Evolutionary conservation across 2,797 vertebrate species (phyloP), one percentile per base, ranked within the genome.

Genomic region (Zonotrichia albicollis): DNA sequence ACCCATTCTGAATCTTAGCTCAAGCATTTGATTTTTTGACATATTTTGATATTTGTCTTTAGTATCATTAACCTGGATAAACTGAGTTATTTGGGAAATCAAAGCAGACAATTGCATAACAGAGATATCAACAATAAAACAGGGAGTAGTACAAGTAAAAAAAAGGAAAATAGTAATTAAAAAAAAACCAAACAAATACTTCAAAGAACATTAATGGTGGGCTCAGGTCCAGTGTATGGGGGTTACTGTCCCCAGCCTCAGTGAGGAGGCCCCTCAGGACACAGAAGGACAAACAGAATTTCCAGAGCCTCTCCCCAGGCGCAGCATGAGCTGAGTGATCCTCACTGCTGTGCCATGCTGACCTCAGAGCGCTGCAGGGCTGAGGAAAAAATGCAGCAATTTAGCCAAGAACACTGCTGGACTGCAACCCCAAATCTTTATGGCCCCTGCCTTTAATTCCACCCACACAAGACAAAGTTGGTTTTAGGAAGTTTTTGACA

Each of bases 321-420:
- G n/a, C 40, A 32, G 61, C 66, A 54, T 0, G 3, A 48, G 42
- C 58, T 16, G 10, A 4, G 25, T 6, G 34, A 50, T 6, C 5
- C 73, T 46, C 67, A 12, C n/a, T 61, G 67, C 50, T 79, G 54
- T 32, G 72, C 80, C n/a, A 10, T 1, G 57, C 40, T 11, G 3
- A 43, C 46, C 83, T 53, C 83, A 76, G 55, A 85, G 72, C 72
- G 38, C 22, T 45, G 64, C 58, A 43, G 55, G 17, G 19, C 12
- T 17, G 10, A n/a, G 8, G 13, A 22, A 18, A n/a, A 27, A 38
- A 3, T 5, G 29, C 18, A 71, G 55, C 23, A 5, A 3, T 36
- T 62, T 23, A 30, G 7, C 10, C 19, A 21, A 43, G 22, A 67
- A 17, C 29, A 30, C 7, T 26, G 38, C 21, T 65, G 54, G 22